These are phyloP conservation scores for Drosophila ironensis DNA, from an alignment of 1,140 invertebrate genomes.

Conservation along the genomic window DNA sequence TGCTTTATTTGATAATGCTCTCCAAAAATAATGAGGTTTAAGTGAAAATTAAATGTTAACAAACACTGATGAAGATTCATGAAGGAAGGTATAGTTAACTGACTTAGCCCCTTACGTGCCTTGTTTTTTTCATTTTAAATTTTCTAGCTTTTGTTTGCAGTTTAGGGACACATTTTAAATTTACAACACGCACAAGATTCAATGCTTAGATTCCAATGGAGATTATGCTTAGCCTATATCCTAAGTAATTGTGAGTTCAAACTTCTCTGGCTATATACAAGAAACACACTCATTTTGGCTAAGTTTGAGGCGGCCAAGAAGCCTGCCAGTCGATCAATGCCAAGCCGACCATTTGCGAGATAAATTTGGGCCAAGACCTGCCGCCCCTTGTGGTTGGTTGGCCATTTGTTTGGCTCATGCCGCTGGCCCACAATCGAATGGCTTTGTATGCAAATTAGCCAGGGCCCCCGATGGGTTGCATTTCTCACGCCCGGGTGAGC, in stretches of 20 bases:
- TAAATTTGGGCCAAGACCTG: conserved; percentile 15
- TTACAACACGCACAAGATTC: conserved; percentile 74
- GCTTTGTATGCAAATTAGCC: conserved; percentile 76
- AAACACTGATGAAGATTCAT: conserved; percentile 20
- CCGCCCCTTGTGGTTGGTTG: conserved; percentile 8
- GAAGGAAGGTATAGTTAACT: conserved; percentile 30
- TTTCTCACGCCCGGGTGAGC: conserved; percentile 41
- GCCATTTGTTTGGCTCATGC: conserved; percentile 33
- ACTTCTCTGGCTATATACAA: conserved; percentile 32
- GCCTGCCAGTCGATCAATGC: conserved; percentile 30
- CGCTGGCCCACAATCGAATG: conserved; percentile 57
- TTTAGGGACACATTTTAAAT: conserved; percentile 30
- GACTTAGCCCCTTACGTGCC: conserved; percentile 5
- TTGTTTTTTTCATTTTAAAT: neutral
- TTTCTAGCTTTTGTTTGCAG: conserved; percentile 16
- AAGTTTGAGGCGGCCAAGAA: conserved; percentile 3
- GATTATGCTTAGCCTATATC: conserved; percentile 46
- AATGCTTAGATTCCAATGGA: conserved; percentile 58
- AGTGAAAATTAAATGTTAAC: conserved; percentile 16
- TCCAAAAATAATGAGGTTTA: conserved; percentile 16
- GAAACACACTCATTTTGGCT: conserved; percentile 46
- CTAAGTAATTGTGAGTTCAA: conserved; percentile 37
- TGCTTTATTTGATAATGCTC: conserved; percentile 25
- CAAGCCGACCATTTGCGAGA: conserved; percentile 15
- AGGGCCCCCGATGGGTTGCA: conserved; percentile 29